Conservation (phyloP, 1,140 invertebrate genomes). For the Megalopta genalis region DNA sequence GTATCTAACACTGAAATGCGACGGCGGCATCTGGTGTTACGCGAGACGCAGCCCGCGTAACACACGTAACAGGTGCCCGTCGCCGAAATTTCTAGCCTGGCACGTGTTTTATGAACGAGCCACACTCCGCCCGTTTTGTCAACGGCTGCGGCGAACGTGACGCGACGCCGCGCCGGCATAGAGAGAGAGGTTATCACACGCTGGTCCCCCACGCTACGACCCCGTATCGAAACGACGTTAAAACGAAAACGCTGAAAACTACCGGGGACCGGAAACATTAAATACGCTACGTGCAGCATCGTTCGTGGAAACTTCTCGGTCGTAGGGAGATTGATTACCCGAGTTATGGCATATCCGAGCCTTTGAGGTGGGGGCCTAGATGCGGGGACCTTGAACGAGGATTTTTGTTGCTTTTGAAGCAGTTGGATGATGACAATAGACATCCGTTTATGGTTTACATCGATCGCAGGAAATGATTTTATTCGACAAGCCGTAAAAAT, state of each 20-base stretch:
- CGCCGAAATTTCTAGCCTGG: conserved; percentile 42
- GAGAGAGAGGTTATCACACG: conserved; percentile 5
- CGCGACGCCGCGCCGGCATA: not conserved
- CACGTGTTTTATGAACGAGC: conserved; percentile 57
- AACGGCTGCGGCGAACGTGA: conserved; percentile 63
- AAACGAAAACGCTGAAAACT: conserved; percentile 27
- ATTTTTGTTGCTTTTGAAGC: too few relatives aligned
- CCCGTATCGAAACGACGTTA: conserved; percentile 15
- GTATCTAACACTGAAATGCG: not conserved
- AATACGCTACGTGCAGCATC: conserved; percentile 17
- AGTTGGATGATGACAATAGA: too few relatives aligned
- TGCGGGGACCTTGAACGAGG: not conserved
- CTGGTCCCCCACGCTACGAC: too few relatives aligned
- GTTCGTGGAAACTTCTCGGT: not conserved
- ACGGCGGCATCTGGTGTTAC: conserved; percentile 30
- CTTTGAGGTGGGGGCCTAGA: not conserved
- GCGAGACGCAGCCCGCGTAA: conserved; percentile 36
- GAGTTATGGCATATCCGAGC: conserved; percentile 2
- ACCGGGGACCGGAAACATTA: conserved; percentile 5
- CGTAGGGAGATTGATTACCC: conserved; percentile 26
- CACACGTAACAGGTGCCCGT: conserved; percentile 67
- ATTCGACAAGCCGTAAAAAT: too few relatives aligned
- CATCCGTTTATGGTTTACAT: too few relatives aligned
- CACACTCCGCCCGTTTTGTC: conserved; percentile 41
- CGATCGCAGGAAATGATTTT: too few relatives aligned